These are phyloP conservation scores for Hoplostethus atlanticus DNA, from an alignment of 2,797 vertebrate genomes.

Conservation along the genomic window DNA sequence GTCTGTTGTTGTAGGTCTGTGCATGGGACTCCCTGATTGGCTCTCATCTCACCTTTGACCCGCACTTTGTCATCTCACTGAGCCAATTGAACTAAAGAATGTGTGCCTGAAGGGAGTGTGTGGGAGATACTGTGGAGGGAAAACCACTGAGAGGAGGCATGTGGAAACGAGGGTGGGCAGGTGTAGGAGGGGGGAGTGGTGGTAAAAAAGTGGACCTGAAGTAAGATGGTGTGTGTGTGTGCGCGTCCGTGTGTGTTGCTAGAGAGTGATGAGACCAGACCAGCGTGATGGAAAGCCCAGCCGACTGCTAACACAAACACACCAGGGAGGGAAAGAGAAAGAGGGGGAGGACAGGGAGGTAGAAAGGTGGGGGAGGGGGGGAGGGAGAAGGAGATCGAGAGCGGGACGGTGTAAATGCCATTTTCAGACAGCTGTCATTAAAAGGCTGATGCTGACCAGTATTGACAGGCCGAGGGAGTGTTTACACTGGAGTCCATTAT, in stretches of 20 bases:
- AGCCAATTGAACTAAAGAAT: conserved; percentile 22
- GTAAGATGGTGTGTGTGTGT: background rate
- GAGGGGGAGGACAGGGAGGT: conserved; percentile 1
- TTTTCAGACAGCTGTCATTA: conserved; percentile 52
- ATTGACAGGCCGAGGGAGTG: conserved; percentile 60
- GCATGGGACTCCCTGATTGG: conserved; percentile 37
- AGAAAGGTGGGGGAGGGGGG: conserved; percentile 48
- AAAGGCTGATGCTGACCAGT: conserved; percentile 67
- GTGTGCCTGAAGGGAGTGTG: conserved; percentile 24
- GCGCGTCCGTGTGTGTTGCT: conserved; percentile 48
- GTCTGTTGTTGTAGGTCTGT: conserved; percentile 9
- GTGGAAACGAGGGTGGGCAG: conserved; percentile 32
- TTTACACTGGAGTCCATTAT: conserved; percentile 77
- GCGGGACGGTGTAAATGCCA: conserved; percentile 29
- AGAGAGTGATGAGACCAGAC: conserved; percentile 78
- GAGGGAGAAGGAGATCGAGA: background rate
- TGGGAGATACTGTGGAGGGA: conserved; percentile 25
- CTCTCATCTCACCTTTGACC: conserved; percentile 51
- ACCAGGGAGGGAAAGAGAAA: conserved; percentile 31
- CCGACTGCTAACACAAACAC: conserved; percentile 85
- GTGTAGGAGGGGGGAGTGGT: conserved; percentile 45
- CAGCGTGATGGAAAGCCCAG: conserved; percentile 80
- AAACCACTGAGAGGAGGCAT: conserved; percentile 10
- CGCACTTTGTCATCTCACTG: conserved; percentile 36
- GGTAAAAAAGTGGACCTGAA: conserved; percentile 2